These are phyloP conservation scores for Drosophila lowei DNA, from an alignment of 1,140 invertebrate species.

Conservation along the genomic window DNA sequence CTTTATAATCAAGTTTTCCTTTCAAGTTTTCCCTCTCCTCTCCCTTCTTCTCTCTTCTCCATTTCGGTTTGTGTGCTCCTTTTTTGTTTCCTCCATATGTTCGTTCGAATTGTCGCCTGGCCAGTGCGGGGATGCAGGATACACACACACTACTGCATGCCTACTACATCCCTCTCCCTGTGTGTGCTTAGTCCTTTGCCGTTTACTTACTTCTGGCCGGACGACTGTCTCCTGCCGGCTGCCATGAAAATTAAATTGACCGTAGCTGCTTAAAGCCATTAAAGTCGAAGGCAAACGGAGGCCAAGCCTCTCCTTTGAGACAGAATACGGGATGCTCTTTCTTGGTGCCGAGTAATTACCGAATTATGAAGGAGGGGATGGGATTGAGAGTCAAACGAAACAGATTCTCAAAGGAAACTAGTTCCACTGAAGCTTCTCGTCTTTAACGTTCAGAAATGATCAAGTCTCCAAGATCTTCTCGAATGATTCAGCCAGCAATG, in stretches of 20 bases:
- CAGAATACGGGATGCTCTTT: conserved; percentile 12
- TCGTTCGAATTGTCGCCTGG: conserved; percentile 72
- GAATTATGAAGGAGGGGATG: neutral
- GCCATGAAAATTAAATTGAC: conserved; percentile 82
- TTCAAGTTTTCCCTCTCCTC: conserved; percentile 60
- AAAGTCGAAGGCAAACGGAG: conserved; percentile 50
- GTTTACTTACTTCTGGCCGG: conserved; percentile 54
- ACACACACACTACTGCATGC: conserved; percentile 25
- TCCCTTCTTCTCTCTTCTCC: too few species aligned
- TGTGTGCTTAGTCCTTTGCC: conserved; percentile 51
- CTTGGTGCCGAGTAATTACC: neutral
- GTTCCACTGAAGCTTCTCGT: too few species aligned
- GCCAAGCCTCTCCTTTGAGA: neutral
- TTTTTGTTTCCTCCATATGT: conserved; percentile 56
- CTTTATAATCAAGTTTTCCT: conserved; percentile 83
- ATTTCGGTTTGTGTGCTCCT: conserved; percentile 19
- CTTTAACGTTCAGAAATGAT: too few species aligned
- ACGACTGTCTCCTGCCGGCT: conserved; percentile 18
- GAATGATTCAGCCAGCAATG: too few species aligned
- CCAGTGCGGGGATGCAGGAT: conserved; percentile 55
- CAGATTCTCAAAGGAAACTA: neutral
- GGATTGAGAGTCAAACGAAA: too few species aligned
- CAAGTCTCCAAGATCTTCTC: too few species aligned
- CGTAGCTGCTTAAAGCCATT: conserved; percentile 81
- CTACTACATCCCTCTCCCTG: neutral